Conservation (phyloP, 2,888 invertebrate species). For the Drosophila merina region DNA sequence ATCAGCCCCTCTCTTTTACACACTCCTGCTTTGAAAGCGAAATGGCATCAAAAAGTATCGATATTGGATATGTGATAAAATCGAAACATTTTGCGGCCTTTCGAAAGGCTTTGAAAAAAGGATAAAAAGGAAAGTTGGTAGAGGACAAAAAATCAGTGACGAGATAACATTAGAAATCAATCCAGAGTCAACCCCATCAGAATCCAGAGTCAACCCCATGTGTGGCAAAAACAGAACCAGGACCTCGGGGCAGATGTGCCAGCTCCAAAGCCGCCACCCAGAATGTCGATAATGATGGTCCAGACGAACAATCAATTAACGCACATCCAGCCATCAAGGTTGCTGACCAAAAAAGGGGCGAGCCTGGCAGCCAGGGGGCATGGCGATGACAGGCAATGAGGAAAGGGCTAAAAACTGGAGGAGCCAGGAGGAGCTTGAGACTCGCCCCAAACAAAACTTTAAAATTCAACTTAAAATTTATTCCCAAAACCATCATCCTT, state of each 20-base stretch:
- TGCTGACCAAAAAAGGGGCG: slow-evolving; percentile 7
- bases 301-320: slow-evolving; percentile 50
- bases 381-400: slow-evolving; percentile 10
- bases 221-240: slow-evolving; percentile 1
- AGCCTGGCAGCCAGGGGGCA: slow-evolving; percentile 2
- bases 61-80: slow-evolving; percentile 25
- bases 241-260: slow-evolving; percentile 15
- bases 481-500: too few species aligned
- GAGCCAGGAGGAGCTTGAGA: background rate
- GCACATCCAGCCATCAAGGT: slow-evolving; percentile 46
- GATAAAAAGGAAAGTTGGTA: background rate
- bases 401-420: background rate
- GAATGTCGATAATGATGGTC: slow-evolving; percentile 42
- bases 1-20: background rate
- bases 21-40: slow-evolving; percentile 1
- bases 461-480: too few species aligned
- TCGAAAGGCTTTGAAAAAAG: background rate
- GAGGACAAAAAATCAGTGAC: background rate
- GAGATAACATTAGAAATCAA: background rate
- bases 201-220: too few species aligned
- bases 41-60: slow-evolving; percentile 19
- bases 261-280: slow-evolving; percentile 5
- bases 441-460: too few species aligned
- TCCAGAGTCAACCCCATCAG: too few species aligned
- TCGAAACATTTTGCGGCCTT: slow-evolving; percentile 21